Percentiles rank a stretch among this genome's conserved stretches.
Conservation (phyloP, 2,888 invertebrate genomes). For the Drosophila mettleri region DNA sequence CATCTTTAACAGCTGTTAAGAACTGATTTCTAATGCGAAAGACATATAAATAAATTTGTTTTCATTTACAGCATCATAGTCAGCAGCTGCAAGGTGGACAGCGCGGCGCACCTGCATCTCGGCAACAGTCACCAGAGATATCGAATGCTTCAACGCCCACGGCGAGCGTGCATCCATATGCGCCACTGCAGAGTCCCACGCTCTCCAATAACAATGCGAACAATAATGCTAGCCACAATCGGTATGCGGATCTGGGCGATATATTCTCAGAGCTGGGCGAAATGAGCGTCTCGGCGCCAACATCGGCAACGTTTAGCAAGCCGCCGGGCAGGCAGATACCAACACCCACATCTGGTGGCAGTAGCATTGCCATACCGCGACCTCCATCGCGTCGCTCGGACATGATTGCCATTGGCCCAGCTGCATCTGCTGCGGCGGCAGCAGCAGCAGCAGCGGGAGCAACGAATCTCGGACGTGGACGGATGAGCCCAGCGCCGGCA, state of each 20-base stretch:
- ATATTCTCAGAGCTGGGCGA: conserved; percentile 94
- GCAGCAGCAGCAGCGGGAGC: conserved; percentile 26
- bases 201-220: conserved; percentile 87
- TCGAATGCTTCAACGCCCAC: conserved; percentile 88
- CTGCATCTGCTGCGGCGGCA: conserved; percentile 43
- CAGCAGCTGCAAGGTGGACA: conserved; percentile 80
- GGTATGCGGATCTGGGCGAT: conserved; percentile 90
- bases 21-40: neutral
- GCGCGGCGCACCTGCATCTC: conserved; percentile 68
- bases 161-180: conserved; percentile 90
- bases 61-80: conserved; percentile 84
- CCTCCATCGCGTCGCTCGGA: conserved; percentile 95
- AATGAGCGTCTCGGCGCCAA: conserved; percentile 88
- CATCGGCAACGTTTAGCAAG: conserved; percentile 85
- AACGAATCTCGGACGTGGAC: conserved; percentile 84
- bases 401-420: conserved; percentile 79
- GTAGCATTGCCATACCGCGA: conserved; percentile 93
- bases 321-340: conserved; percentile 88
- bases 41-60: neutral
- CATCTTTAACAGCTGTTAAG: neutral
- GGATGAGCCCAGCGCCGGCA: conserved; percentile 87
- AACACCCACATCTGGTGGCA: conserved; percentile 89
- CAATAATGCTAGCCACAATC: conserved; percentile 81
- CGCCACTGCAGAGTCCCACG: conserved; percentile 91
- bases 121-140: conserved; percentile 90